Conservation (phyloP, 1,140 invertebrate genomes). For the Drosophila pandora region DNA sequence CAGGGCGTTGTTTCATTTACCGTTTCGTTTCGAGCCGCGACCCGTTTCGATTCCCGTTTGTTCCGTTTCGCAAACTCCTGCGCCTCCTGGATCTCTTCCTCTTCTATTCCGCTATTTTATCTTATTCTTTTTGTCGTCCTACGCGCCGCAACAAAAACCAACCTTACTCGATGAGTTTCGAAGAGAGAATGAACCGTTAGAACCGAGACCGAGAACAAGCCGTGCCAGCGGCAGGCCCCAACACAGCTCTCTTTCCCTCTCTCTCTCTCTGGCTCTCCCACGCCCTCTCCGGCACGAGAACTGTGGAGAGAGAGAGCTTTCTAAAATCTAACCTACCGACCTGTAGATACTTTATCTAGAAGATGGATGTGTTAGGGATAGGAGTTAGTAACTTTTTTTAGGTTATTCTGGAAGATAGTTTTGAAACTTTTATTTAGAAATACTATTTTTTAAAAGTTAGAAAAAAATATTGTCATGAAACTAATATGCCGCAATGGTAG, state of each 20-base stretch:
- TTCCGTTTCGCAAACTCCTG: conserved; percentile 37
- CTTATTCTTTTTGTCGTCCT: background rate
- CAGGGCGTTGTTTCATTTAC: conserved; percentile 80
- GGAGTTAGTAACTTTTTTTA: too few species aligned
- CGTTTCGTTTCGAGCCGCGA: conserved; percentile 57
- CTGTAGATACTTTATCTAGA: background rate
- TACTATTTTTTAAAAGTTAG: background rate
- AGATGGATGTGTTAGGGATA: background rate
- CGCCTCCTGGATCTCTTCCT: conserved; percentile 6
- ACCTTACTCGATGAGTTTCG: background rate
- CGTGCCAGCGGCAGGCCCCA: conserved; percentile 22
- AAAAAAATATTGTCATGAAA: too few species aligned
- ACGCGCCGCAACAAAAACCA: conserved; percentile 16
- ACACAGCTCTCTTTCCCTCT: background rate
- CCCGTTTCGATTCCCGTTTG: conserved; percentile 49
- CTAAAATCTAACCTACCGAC: too few species aligned
- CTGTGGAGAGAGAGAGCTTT: background rate
- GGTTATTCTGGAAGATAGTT: background rate
- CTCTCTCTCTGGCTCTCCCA: background rate
- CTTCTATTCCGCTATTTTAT: conserved; percentile 1
- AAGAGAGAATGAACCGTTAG: conserved; percentile 6
- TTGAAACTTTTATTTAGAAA: too few species aligned
- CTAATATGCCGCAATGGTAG: background rate
- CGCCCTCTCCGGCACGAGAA: background rate
- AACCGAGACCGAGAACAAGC: conserved; percentile 53